Percentiles rank a stretch among this genome's conserved stretches.
Evolutionary conservation across 2,888 invertebrate genomes (phyloP).

Genomic region (Endomychus coccineus): DNA sequence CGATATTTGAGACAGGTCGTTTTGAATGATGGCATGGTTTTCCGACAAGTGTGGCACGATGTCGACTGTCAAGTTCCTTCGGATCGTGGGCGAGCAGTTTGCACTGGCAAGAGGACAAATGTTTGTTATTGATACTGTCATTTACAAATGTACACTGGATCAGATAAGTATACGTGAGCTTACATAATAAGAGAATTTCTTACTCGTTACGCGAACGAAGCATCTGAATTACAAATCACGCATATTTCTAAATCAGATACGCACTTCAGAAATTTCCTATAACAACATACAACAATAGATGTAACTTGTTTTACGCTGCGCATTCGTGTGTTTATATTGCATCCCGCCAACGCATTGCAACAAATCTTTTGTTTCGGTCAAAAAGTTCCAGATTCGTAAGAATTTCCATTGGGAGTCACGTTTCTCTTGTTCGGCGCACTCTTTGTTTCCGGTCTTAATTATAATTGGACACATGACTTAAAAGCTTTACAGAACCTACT

Average conservation of each 20-base stretch:
- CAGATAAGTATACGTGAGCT: conserved; percentile 27
- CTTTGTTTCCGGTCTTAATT: no score
- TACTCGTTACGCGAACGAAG: conserved; percentile 22
- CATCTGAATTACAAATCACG: conserved; percentile 29
- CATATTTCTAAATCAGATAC: conserved; percentile 26
- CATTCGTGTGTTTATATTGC: no score
- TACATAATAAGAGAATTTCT: conserved; percentile 26
- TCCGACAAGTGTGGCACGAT: conserved; percentile 25
- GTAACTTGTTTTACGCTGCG: conserved; percentile 14
- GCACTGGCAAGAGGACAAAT: conserved; percentile 33
- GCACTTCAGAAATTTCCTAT: conserved; percentile 21
- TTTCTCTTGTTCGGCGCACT: no score
- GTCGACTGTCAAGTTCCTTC: conserved; percentile 23
- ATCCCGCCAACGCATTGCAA: no score
- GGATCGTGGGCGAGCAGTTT: conserved; percentile 25
- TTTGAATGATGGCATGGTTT: no score
- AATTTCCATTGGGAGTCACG: no score
- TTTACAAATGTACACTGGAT: conserved; percentile 36
- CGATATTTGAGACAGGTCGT: no score
- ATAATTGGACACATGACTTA: no score
- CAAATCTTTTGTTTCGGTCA: no score
- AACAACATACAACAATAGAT: conserved; percentile 20
- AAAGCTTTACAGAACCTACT: no score
- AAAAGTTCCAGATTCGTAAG: no score
- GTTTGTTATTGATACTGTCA: conserved; percentile 39